Conservation (phyloP, 2,797 vertebrate species). For the Neosilurus hyrtlii region DNA sequence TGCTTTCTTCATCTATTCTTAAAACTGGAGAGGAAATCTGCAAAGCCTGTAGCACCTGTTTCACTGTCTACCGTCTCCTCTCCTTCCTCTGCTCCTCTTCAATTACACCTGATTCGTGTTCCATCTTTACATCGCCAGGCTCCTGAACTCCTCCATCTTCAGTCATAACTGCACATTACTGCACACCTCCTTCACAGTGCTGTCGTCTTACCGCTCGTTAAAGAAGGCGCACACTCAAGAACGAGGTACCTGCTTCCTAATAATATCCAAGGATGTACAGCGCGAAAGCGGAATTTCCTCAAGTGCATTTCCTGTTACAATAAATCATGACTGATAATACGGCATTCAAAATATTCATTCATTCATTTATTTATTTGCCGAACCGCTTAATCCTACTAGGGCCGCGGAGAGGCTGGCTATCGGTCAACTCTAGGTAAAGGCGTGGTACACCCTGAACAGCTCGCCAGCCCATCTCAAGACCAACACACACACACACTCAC, state of each 20-base stretch:
- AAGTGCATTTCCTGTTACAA: not conserved
- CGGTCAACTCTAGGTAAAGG: too few species aligned
- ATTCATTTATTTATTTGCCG: not conserved
- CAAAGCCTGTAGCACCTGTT: not conserved
- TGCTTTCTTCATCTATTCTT: conserved; percentile 6
- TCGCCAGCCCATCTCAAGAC: too few species aligned
- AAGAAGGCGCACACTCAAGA: not conserved
- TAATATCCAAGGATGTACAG: conserved; percentile 19
- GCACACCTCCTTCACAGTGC: not conserved
- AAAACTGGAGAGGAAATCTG: conserved; percentile 15
- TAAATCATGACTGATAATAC: not conserved
- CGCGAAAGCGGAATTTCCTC: not conserved
- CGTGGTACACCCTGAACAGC: too few species aligned
- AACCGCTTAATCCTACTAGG: too few species aligned
- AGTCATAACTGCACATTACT: conserved; percentile 2
- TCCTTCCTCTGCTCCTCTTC: conserved; percentile 8
- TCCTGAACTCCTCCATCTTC: not conserved
- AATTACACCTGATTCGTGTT: conserved; percentile 1
- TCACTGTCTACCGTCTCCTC: not conserved
- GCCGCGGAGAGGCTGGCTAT: too few species aligned
- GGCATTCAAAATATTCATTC: not conserved
- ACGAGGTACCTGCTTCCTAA: conserved; percentile 13
- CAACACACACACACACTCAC: too few species aligned
- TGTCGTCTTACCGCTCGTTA: not conserved
- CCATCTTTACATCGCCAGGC: conserved; percentile 1